Conservation (phyloP, 2,797 vertebrate species). For the Taeniopygia guttata region DNA sequence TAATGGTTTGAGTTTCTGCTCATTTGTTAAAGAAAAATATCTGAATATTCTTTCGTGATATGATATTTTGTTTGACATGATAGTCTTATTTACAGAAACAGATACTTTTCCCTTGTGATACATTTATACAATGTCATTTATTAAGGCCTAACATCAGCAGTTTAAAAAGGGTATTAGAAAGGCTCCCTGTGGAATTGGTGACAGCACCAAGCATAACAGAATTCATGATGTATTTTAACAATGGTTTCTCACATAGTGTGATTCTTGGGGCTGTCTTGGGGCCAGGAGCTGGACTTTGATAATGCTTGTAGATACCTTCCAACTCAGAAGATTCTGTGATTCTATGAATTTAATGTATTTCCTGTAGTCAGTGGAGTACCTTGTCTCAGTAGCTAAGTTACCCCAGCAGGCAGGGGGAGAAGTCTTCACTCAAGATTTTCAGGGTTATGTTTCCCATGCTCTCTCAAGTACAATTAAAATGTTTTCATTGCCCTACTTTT, state of each 20-base stretch:
- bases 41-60: neutral
- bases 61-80: neutral
- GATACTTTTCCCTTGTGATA: neutral
- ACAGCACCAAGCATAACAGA: neutral
- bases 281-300: neutral
- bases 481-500: neutral
- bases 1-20: neutral
- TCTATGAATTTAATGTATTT: neutral
- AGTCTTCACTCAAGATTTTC: neutral
- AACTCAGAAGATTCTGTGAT: neutral
- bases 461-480: neutral
- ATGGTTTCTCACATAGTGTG: neutral
- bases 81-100: neutral
- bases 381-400: neutral
- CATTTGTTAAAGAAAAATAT: neutral
- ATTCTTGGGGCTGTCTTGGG: neutral
- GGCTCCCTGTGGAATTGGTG: neutral
- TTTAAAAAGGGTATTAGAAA: neutral
- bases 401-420: neutral
- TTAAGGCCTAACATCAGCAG: neutral
- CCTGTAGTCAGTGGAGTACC: neutral
- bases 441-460: neutral
- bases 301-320: neutral
- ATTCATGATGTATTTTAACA: neutral
- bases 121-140: neutral